Conservation (phyloP, 2,113 vertebrate species). For the Triplophysa dalaica region DNA sequence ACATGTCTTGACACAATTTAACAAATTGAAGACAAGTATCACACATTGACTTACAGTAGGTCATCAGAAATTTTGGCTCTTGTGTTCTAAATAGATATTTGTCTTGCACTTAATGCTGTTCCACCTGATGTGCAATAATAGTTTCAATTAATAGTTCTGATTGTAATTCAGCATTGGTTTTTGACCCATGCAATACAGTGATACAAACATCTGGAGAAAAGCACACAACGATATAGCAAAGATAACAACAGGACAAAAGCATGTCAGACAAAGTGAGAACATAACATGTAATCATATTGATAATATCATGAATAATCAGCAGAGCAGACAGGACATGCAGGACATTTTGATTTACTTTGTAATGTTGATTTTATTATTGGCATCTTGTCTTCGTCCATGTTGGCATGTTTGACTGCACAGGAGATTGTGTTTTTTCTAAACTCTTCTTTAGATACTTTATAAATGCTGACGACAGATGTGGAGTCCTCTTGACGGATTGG, state of each 20-base stretch:
- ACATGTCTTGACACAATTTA: not conserved
- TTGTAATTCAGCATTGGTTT: not conserved
- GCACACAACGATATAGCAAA: not conserved
- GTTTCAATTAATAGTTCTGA: no score
- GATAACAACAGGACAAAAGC: not conserved
- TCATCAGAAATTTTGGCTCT: not conserved
- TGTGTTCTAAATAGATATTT: not conserved
- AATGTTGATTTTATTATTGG: not conserved
- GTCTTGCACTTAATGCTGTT: not conserved
- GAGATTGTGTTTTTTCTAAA: not conserved
- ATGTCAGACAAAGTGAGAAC: not conserved
- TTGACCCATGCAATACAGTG: slow-evolving; percentile 10
- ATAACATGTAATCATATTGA: not conserved
- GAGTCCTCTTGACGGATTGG: not conserved
- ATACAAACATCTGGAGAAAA: not conserved
- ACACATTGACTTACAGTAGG: not conserved
- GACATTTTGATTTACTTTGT: slow-evolving; percentile 11
- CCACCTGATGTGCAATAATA: not conserved
- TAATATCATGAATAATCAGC: not conserved
- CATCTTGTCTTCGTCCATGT: fast-evolving
- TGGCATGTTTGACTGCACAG: not conserved
- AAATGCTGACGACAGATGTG: slow-evolving; percentile 21
- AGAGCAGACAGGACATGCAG: not conserved
- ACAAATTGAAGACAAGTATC: not conserved
- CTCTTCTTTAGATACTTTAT: not conserved